Conservation (phyloP, 2,113 vertebrate species). For the Leptodactylus fuscus region DNA sequence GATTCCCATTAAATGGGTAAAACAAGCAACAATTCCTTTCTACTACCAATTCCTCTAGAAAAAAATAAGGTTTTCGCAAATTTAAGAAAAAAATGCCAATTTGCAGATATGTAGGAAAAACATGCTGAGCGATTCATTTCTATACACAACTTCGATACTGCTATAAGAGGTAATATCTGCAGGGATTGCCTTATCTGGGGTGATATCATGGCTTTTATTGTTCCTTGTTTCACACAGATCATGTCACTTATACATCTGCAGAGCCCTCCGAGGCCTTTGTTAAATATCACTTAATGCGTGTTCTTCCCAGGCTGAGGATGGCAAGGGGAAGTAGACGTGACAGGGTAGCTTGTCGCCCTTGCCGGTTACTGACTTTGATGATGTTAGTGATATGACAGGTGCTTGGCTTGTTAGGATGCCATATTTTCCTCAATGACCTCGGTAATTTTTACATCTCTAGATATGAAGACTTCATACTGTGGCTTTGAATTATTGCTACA, state of each 20-base stretch:
- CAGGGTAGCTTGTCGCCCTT: slow-evolving; percentile 62
- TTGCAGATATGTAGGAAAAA: too few relatives aligned
- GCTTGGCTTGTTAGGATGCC: slow-evolving; percentile 42
- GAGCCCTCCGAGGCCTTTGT: slow-evolving; percentile 60
- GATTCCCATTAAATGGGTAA: too few relatives aligned
- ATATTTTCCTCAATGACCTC: slow-evolving; percentile 27
- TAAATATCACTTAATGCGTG: slow-evolving; percentile 61
- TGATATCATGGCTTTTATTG: slow-evolving; percentile 41
- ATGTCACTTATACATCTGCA: slow-evolving; percentile 62
- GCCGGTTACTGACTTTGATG: slow-evolving; percentile 60
- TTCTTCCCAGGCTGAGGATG: slow-evolving; percentile 58
- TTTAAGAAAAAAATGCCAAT: too few relatives aligned
- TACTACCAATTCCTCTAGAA: neutral
- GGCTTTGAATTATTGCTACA: slow-evolving; percentile 38
- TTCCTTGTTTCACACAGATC: slow-evolving; percentile 60
- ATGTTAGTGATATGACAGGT: slow-evolving; percentile 57
- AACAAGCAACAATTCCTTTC: neutral
- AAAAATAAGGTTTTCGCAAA: too few relatives aligned
- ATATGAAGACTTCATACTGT: slow-evolving; percentile 8
- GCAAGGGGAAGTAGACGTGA: slow-evolving; percentile 60
- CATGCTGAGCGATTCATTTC: slow-evolving; percentile 56
- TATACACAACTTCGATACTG: too few relatives aligned
- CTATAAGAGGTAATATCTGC: slow-evolving; percentile 39
- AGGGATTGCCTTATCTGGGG: slow-evolving; percentile 60
- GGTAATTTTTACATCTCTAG: slow-evolving; percentile 24